These are phyloP conservation scores for Speoplatyrhinus poulsoni DNA, from an alignment of 2,113 vertebrate genomes.

Conservation along the genomic window DNA sequence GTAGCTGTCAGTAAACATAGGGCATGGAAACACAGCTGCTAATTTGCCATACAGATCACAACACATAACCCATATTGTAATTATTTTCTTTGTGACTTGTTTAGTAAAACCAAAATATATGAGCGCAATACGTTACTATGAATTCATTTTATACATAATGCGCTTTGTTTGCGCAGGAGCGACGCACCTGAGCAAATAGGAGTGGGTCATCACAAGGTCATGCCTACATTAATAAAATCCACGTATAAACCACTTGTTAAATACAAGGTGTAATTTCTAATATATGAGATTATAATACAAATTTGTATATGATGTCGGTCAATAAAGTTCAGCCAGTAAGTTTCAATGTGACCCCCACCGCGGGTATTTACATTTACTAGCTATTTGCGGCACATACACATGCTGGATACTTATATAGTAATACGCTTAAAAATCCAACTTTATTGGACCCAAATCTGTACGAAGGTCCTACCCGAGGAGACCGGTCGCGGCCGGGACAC, in stretches of 20 bases:
- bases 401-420: not conserved
- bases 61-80: too few species aligned
- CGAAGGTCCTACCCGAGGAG: constrained; percentile 59
- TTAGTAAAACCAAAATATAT: not conserved
- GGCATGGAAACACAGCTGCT: too few species aligned
- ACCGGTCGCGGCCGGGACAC: constrained; percentile 58
- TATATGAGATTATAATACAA: not conserved
- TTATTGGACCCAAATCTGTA: not conserved
- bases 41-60: too few species aligned
- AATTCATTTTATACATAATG: not conserved
- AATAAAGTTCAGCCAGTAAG: not conserved
- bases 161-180: constrained; percentile 23
- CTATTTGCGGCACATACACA: not conserved
- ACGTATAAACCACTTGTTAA: not conserved
- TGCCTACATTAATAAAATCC: not conserved
- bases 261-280: not conserved
- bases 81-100: too few species aligned
- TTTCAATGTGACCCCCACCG: constrained; percentile 47
- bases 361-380: constrained; percentile 6
- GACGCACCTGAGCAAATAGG: constrained; percentile 29
- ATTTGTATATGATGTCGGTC: not conserved
- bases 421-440: not conserved
- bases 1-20: too few species aligned
- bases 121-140: not conserved
- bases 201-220: constrained; percentile 75